Percentiles rank a stretch among this genome's conserved stretches.
phyloP scores from a whole-genome alignment of 1,140 invertebrate species.

The Sitodiplosis mosellana region DNA sequence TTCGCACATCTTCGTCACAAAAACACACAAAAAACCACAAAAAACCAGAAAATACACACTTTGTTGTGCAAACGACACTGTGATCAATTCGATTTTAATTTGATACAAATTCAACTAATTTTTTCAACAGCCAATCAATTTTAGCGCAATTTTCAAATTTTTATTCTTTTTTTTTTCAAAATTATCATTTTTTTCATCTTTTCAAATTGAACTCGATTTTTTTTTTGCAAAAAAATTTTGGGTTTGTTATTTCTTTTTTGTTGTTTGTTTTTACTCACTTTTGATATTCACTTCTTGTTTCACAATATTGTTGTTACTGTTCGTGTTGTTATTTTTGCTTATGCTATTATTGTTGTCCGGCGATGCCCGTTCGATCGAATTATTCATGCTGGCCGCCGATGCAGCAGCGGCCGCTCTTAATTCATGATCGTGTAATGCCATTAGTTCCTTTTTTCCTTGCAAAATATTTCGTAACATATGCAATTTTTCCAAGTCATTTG shows the following conservation, averaged over 20 bases:
- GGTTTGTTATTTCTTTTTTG: neutral
- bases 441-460: slow-evolving; percentile 59
- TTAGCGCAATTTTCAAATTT: too few species aligned
- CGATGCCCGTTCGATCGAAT: slow-evolving; percentile 18
- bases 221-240: too few species aligned
- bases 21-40: too few species aligned
- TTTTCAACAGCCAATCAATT: too few species aligned
- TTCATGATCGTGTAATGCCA: slow-evolving; percentile 38
- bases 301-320: slow-evolving; percentile 12
- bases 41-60: too few species aligned
- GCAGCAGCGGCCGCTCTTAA: slow-evolving; percentile 25
- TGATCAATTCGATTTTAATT: too few species aligned
- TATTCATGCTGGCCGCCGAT: neutral
- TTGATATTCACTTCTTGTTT: slow-evolving; percentile 2
- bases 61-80: too few species aligned
- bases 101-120: too few species aligned
- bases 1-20: too few species aligned
- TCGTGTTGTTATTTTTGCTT: slow-evolving; percentile 33
- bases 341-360: slow-evolving; percentile 34
- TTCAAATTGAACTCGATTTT: too few species aligned
- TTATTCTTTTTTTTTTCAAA: too few species aligned
- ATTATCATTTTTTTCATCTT: neutral
- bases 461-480: slow-evolving; percentile 69
- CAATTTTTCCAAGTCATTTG: slow-evolving; percentile 47
- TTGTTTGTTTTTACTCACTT: neutral